Conservation (phyloP, 1,140 invertebrate species). For the Apis dorsata region DNA sequence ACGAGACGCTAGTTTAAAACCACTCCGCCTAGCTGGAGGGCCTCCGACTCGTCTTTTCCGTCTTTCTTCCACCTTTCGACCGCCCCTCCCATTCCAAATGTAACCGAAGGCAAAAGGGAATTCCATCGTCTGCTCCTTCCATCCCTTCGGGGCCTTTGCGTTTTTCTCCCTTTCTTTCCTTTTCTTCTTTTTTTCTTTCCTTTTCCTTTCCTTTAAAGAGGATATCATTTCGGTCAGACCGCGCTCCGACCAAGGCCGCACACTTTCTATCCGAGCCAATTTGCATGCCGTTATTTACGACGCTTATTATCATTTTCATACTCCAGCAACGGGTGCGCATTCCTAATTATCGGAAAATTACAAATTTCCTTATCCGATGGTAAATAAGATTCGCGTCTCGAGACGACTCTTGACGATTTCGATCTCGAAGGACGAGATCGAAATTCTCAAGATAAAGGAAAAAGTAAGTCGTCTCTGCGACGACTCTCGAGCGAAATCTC, state of each 20-base stretch:
- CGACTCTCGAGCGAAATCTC: slow-evolving; percentile 23
- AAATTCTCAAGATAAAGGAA: slow-evolving; percentile 31
- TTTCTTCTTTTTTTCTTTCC: not conserved
- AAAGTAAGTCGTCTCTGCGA: not conserved
- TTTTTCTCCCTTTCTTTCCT: not conserved
- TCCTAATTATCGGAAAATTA: slow-evolving; percentile 38
- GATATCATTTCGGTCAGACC: slow-evolving; percentile 14
- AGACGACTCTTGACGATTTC: not conserved
- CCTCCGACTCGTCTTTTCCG: slow-evolving; percentile 12
- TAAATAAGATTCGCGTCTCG: not conserved
- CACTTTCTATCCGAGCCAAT: slow-evolving; percentile 27
- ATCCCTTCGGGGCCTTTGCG: slow-evolving; percentile 6
- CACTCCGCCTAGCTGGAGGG: slow-evolving; percentile 37
- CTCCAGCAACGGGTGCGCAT: not conserved
- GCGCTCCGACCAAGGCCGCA: slow-evolving; percentile 1
- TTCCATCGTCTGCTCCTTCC: slow-evolving; percentile 21
- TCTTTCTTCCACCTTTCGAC: not conserved
- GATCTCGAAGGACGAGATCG: slow-evolving; percentile 22
- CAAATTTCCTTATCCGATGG: slow-evolving; percentile 37
- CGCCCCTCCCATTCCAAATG: slow-evolving; percentile 16
- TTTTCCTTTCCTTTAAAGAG: not conserved
- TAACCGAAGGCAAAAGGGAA: slow-evolving; percentile 22
- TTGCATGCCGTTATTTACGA: slow-evolving; percentile 26
- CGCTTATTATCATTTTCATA: slow-evolving; percentile 19
- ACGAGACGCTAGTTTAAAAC: slow-evolving; percentile 52